A percentile compares a stretch with the other conserved stretches of the same genome.
Conservation (phyloP, 2,888 invertebrate genomes). For the Trachelus tabidus region DNA sequence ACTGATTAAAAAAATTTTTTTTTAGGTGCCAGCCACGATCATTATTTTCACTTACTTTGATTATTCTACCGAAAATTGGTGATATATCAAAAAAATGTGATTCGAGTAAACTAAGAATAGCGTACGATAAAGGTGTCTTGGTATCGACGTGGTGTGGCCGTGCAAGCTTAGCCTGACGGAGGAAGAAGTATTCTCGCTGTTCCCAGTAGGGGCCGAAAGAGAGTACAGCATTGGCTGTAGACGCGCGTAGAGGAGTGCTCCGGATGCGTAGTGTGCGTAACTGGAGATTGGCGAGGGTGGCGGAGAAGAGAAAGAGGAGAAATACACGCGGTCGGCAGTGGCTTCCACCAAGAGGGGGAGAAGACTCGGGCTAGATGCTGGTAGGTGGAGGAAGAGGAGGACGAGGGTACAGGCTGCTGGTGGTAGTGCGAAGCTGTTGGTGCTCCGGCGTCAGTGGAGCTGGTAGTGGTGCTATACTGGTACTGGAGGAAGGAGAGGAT, state of each 20-base stretch:
- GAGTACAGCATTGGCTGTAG: not conserved
- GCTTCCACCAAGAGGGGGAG: conserved; percentile 4
- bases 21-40: not conserved
- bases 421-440: not conserved
- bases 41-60: not conserved
- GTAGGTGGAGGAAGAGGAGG: conserved; percentile 27
- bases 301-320: conserved; percentile 16
- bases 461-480: conserved; percentile 35
- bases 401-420: not conserved
- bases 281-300: not conserved
- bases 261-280: not conserved
- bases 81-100: not conserved
- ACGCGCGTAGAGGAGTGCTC: not conserved
- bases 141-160: not conserved
- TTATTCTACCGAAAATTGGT: not conserved
- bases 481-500: conserved; percentile 60
- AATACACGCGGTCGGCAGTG: conserved; percentile 15
- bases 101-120: not conserved
- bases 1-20: no score
- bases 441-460: conserved; percentile 30
- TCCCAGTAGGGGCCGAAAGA: not conserved
- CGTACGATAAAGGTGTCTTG: not conserved
- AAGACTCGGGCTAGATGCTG: conserved; percentile 15
- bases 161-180: not conserved
- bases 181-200: not conserved